Conservation (phyloP, 1,140 invertebrate genomes). For the Lepidurus apus region DNA sequence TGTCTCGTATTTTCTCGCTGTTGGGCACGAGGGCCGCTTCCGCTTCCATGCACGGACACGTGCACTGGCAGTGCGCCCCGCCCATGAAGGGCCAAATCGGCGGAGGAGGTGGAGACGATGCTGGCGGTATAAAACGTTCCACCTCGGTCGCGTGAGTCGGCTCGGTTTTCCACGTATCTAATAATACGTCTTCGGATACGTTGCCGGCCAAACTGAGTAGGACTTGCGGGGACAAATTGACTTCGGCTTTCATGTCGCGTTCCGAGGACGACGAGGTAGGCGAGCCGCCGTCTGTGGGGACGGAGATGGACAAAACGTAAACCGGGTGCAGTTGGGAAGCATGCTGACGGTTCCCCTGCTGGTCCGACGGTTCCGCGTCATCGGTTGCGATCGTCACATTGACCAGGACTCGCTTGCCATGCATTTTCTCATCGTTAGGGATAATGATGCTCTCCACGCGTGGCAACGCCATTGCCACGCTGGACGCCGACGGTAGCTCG, state of each 20-base stretch:
- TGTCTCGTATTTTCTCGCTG: neutral
- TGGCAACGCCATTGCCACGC: constrained; percentile 28
- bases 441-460: constrained; percentile 35
- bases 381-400: constrained; percentile 68
- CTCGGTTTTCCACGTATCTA: constrained; percentile 18
- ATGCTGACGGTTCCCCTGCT: constrained; percentile 16
- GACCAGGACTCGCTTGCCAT: constrained; percentile 58
- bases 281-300: constrained; percentile 55
- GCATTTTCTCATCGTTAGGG: constrained; percentile 32
- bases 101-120: constrained; percentile 31
- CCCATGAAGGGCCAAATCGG: constrained; percentile 31
- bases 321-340: constrained; percentile 48
- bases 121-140: neutral
- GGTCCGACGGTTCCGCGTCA: constrained; percentile 49
- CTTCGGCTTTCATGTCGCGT: neutral
- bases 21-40: constrained; percentile 14
- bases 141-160: neutral
- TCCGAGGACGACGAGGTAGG: neutral
- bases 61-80: constrained; percentile 57
- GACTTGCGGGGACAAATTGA: neutral
- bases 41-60: constrained; percentile 57
- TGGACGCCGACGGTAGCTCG: neutral
- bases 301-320: constrained; percentile 64
- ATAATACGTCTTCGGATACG: constrained; percentile 32
- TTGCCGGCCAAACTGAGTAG: constrained; percentile 30